A percentile compares a stretch with the other conserved stretches of the same genome.
phyloP scores from a whole-genome alignment of 2,113 vertebrate genomes.

The Anolis sagrei region DNA sequence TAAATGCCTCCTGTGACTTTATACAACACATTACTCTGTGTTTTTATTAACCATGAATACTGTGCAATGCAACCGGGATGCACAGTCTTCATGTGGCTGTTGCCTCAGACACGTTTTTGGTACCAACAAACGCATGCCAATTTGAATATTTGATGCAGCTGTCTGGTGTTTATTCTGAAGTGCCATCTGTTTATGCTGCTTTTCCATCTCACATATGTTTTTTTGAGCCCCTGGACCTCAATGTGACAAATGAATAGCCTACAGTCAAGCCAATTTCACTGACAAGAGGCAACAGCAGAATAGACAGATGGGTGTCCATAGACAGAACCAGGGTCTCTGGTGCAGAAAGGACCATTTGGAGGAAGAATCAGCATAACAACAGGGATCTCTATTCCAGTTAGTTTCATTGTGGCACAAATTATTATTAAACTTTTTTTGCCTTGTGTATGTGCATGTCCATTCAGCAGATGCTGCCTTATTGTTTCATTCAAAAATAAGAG shows the following conservation, averaged over 20 bases:
- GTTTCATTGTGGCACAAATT: slow-evolving; percentile 73
- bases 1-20: not conserved
- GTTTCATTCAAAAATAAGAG: slow-evolving; percentile 44
- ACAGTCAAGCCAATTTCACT: slow-evolving; percentile 72
- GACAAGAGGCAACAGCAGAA: slow-evolving; percentile 60
- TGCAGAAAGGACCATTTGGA: slow-evolving; percentile 48
- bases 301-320: slow-evolving; percentile 75
- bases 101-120: slow-evolving; percentile 39
- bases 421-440: slow-evolving; percentile 61
- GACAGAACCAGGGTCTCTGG: slow-evolving; percentile 42
- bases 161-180: slow-evolving; percentile 59
- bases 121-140: slow-evolving; percentile 42
- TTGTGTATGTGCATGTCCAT: slow-evolving; percentile 60
- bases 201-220: slow-evolving; percentile 47
- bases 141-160: slow-evolving; percentile 64
- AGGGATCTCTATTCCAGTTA: slow-evolving; percentile 49
- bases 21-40: not conserved
- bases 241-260: slow-evolving; percentile 80
- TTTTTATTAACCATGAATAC: too few relatives aligned
- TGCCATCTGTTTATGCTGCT: slow-evolving; percentile 67
- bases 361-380: slow-evolving; percentile 76
- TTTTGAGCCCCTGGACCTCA: slow-evolving; percentile 46
- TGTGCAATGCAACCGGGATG: too few relatives aligned
- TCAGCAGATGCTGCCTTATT: slow-evolving; percentile 64
- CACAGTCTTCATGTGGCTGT: too few relatives aligned